Percentiles rank a stretch among this genome's conserved stretches.
Evolutionary conservation across 2,797 vertebrate species (phyloP).

Genomic region (Eupleurogrammus muticus): DNA sequence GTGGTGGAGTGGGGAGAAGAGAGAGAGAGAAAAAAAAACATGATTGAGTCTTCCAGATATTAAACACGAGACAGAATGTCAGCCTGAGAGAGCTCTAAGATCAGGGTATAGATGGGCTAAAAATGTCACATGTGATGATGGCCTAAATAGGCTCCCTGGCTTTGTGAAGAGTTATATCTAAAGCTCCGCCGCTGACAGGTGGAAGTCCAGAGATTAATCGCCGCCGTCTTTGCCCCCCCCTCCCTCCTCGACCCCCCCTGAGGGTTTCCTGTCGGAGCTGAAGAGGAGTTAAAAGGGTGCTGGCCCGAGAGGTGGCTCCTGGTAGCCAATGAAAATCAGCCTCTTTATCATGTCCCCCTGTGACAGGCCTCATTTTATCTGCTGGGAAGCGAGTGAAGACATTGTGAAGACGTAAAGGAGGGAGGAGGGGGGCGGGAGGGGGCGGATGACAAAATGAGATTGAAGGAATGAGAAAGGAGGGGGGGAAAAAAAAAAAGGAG

Average conservation of each 20-base stretch:
- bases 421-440: neutral
- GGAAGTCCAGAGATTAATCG: slow-evolving; percentile 43
- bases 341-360: slow-evolving; percentile 53
- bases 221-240: slow-evolving; percentile 48
- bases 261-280: slow-evolving; percentile 40
- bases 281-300: slow-evolving; percentile 50
- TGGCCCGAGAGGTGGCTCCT: slow-evolving; percentile 28
- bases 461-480: neutral
- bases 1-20: no score
- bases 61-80: slow-evolving; percentile 11
- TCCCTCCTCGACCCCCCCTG: no score
- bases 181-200: slow-evolving; percentile 31
- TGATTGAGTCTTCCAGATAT: slow-evolving; percentile 30
- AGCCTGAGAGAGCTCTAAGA: slow-evolving; percentile 8
- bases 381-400: slow-evolving; percentile 24
- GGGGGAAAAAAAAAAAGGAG: neutral
- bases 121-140: slow-evolving; percentile 16
- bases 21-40: slow-evolving; percentile 13
- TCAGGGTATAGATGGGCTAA: slow-evolving; percentile 12
- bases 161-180: slow-evolving; percentile 22
- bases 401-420: neutral
- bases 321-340: slow-evolving; percentile 45
- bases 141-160: neutral
- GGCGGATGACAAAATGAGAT: slow-evolving; percentile 6
- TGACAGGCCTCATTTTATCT: slow-evolving; percentile 37